Evolutionary conservation across 1,140 invertebrate genomes (phyloP), one percentile per base, ranked within the genome.

Genomic region (Pantala flavescens): DNA sequence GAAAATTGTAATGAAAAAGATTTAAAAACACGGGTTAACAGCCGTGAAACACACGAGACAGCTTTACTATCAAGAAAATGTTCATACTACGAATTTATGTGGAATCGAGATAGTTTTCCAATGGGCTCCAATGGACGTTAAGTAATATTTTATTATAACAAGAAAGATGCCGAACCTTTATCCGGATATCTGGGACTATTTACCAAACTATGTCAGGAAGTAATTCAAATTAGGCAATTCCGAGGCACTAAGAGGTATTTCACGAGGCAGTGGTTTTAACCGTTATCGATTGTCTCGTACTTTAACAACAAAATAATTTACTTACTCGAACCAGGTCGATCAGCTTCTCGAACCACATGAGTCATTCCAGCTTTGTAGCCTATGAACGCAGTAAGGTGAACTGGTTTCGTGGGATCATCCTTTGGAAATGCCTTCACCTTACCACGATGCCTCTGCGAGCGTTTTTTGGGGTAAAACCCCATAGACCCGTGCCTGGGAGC

Each of bases 361-460:
- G 97, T 98, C 98, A 99, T 99, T 82, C 98, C 98, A 83, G 98
- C 97, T 84, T 99, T 99, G 84, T 98, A 99, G 71, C 93, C 96
- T 78, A 99, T 88, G 83, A 99, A 99, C 74, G 97, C 94, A 9
- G 98, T 99, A 49, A 99, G 86, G 87, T 99, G 98, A 7, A 99
- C 94, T 43, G 98, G 98, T 83, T 99, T 99, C 77, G 84, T 90
- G 23, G 91, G 87, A 82, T 99, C 96, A 91, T 99, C 98, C 82
- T 97, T 98, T n/a, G 98, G 98, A 87, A 99, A 99, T 77, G 98
- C 93, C 94, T 99, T 99, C 73, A 97, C 94, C 84, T 98, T 98
- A 80, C 98, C 98, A 87, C 97, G 93, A 89, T 98, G 95, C 82
- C 96, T 91, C 76, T 88, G 89, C 75, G 94, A 92, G 78, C 98